Evolutionary conservation across 2,888 invertebrate species (phyloP), one percentile per base, ranked within the genome.

Genomic region (Deilephila elpenor): DNA sequence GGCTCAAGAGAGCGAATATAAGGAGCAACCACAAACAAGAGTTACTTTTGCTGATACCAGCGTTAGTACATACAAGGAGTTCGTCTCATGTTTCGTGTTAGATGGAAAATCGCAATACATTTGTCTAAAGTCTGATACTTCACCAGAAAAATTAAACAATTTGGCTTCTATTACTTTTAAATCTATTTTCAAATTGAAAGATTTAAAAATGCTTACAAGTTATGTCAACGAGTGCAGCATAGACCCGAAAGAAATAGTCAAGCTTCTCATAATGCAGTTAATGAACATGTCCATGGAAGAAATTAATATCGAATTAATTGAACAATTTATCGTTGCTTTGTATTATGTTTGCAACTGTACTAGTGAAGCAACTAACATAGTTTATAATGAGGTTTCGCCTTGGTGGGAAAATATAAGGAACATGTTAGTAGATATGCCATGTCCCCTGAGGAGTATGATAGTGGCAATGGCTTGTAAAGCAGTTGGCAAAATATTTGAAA

Each of bases 391-490:
- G 77, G 95, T 96, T 32, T 98, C 97, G 0, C 92, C 95, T 0
- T 98, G 98, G 97, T 99, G 98, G 98, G 96, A 96, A 82, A 95
- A 95, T 73, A 96, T 98, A 64, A 95, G 98, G 44, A 96, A 96
- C 78, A 93, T 96, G 75, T 93, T 98, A 75, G 95, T 96, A 1
- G 96, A 97, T 75, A 97, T 97, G 81, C 93, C 96, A 0, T 96
- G 97, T 85, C 97, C 97, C 11, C 95, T 97, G 79, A 96, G 97
- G 76, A 97, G 98, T 1, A 95, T 98, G 87, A 96, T 98, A 72
- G 97, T 97, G 19, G 97, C 98, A 0, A 96, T 98, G 88, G 96
- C 97, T 32, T 98, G 98, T 86, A 96, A 98, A 86, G 96, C 96
- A 20, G 97, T 98, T 5, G 96, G 97, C 0, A 95, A 85, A 88